Evolutionary conservation across 2,797 vertebrate genomes (phyloP).

Genomic region (Cuculus canorus): DNA sequence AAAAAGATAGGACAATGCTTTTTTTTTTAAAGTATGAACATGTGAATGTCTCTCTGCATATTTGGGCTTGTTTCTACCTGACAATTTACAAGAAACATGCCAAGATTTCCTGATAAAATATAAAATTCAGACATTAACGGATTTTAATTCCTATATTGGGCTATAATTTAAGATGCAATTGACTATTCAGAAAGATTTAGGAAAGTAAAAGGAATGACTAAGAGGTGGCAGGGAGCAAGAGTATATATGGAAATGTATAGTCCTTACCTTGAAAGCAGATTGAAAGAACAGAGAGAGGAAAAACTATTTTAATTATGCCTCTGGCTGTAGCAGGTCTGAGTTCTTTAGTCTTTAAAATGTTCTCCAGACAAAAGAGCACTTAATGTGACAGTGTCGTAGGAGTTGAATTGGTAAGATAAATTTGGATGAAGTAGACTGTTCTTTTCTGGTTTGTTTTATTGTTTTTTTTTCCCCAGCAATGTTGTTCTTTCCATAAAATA

Average conservation of each 20-base stretch:
- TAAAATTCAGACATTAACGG: neutral
- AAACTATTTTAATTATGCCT: neutral
- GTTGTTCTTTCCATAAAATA: neutral
- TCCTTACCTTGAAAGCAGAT: neutral
- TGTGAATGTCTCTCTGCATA: neutral
- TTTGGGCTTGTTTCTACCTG: neutral
- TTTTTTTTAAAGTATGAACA: neutral
- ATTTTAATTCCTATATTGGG: neutral
- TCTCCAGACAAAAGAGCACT: neutral
- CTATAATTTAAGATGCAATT: neutral
- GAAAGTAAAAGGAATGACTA: neutral
- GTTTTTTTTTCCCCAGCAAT: neutral
- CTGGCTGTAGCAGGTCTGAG: neutral
- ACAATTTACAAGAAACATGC: neutral
- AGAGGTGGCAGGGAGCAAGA: neutral
- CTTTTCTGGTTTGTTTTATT: neutral
- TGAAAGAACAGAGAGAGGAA: neutral
- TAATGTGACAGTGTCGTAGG: neutral
- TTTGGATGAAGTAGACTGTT: neutral
- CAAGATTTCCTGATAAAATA: neutral
- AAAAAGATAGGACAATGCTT: neutral
- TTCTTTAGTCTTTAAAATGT: neutral
- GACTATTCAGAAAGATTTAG: neutral
- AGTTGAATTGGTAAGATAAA: neutral
- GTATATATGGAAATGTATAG: neutral